Conservation (phyloP, 2,888 invertebrate species). For the Encarsia formosa region DNA sequence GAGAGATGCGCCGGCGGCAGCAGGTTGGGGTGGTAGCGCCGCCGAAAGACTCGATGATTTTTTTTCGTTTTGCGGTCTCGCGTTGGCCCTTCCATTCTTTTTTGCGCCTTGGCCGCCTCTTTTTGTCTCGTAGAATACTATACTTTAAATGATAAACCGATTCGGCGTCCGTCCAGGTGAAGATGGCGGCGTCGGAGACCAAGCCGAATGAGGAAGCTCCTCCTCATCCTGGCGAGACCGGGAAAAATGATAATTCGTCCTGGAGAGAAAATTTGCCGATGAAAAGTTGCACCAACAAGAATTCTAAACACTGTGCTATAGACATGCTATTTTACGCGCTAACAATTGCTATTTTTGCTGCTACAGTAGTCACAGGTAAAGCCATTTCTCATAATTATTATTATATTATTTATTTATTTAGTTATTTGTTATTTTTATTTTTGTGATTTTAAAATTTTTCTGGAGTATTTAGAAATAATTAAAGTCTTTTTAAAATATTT, state of each 20-base stretch:
- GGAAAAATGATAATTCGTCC: too few relatives aligned
- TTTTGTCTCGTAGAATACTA: constrained; percentile 6
- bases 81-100: not conserved
- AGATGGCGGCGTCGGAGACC: constrained; percentile 12
- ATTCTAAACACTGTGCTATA: too few relatives aligned
- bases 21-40: not conserved
- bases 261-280: too few relatives aligned
- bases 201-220: not conserved
- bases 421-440: too few relatives aligned
- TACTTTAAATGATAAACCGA: constrained; percentile 24
- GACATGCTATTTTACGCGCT: constrained; percentile 47
- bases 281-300: too few relatives aligned
- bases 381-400: too few relatives aligned
- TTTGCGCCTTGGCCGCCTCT: constrained; percentile 1
- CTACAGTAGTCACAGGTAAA: constrained; percentile 60
- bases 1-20: not conserved
- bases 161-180: constrained; percentile 30
- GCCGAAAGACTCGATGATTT: not conserved
- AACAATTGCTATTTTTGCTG: constrained; percentile 58
- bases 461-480: too few relatives aligned
- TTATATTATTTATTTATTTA: too few relatives aligned
- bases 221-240: not conserved
- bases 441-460: too few relatives aligned
- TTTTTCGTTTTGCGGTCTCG: not conserved
- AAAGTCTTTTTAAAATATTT: too few relatives aligned